Conservation (phyloP, 2,113 vertebrate genomes). For the Eclectus roratus region DNA sequence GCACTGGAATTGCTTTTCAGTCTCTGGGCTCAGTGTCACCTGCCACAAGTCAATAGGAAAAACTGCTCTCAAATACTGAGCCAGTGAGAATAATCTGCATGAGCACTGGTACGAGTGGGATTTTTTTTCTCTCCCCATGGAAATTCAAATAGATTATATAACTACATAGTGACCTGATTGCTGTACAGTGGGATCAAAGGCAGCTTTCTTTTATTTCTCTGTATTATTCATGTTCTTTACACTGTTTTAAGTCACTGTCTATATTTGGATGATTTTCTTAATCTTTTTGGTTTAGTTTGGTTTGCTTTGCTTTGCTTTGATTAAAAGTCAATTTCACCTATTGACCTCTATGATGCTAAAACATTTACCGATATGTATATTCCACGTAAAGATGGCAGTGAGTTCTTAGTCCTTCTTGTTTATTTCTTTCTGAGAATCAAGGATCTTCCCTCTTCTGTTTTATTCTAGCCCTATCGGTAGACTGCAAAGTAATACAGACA, state of each 20-base stretch:
- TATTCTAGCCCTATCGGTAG: neutral
- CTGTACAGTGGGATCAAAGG: neutral
- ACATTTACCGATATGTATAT: neutral
- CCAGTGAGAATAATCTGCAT: neutral
- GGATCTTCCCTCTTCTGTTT: neutral
- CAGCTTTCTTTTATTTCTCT: neutral
- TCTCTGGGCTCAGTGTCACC: neutral
- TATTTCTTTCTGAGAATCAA: neutral
- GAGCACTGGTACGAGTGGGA: accelerated
- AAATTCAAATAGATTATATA: neutral
- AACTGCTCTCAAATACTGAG: neutral
- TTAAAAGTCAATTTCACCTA: neutral
- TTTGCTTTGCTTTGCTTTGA: accelerated
- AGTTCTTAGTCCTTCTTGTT: neutral
- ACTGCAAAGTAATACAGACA: neutral
- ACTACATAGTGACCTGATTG: neutral
- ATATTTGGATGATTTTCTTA: neutral
- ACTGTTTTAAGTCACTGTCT: neutral
- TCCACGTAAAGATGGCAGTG: neutral
- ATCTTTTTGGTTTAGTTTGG: neutral
- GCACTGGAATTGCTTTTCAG: neutral
- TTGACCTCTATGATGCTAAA: neutral
- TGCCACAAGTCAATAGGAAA: neutral
- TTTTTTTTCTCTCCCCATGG: neutral
- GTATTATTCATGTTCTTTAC: neutral